A percentile compares a stretch with the other conserved stretches of the same genome.
Evolutionary conservation across 1,140 invertebrate genomes (phyloP).

Genomic region (Euwallacea similis): DNA sequence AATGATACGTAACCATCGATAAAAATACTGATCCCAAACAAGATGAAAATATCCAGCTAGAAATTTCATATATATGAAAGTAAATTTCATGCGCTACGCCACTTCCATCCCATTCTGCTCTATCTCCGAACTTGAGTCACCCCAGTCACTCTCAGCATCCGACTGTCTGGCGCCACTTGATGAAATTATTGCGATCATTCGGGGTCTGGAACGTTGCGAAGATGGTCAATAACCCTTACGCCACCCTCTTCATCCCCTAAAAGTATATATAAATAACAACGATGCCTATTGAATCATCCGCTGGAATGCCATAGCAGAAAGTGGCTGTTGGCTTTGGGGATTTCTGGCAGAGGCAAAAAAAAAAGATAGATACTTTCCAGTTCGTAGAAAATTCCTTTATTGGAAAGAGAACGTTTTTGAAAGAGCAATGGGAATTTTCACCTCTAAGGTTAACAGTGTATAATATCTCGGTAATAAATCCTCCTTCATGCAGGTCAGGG

Average conservation of each 20-base stretch:
- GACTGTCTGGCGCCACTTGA: slow-evolving; percentile 19
- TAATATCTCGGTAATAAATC: slow-evolving; percentile 14
- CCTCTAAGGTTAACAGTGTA: slow-evolving; percentile 8
- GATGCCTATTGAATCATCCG: slow-evolving; percentile 8
- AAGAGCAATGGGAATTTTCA: slow-evolving; percentile 9
- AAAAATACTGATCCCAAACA: no score
- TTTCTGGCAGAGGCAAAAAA: no score
- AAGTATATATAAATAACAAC: slow-evolving; percentile 5
- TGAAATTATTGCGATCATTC: slow-evolving; percentile 20
- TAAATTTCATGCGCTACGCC: neutral
- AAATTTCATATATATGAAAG: no score
- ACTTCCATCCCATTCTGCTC: neutral
- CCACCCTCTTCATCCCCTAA: slow-evolving; percentile 2
- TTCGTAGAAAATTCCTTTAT: no score
- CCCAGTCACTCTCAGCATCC: slow-evolving; percentile 4
- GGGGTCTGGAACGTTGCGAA: slow-evolving; percentile 1
- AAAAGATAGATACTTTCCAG: no score
- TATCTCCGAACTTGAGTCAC: neutral
- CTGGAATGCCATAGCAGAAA: no score
- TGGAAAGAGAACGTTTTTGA: no score
- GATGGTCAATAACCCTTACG: slow-evolving; percentile 3
- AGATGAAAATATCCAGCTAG: no score
- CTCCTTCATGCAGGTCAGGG: slow-evolving; percentile 1
- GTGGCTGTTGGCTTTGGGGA: no score
- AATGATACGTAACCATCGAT: neutral